Conservation (phyloP, 2,113 vertebrate species). For the Accipiter cooperii region DNA sequence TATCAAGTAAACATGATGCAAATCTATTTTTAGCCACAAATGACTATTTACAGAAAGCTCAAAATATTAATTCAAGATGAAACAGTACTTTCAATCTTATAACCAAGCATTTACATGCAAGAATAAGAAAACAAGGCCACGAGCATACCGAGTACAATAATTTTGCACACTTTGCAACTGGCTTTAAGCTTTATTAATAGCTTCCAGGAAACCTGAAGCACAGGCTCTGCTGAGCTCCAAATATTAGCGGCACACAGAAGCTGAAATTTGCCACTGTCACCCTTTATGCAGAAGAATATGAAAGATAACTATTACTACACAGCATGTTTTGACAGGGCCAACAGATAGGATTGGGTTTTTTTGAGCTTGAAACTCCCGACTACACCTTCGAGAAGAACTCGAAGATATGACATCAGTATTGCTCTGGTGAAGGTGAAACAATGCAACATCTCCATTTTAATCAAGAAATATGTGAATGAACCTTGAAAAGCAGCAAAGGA, state of each 20-base stretch:
- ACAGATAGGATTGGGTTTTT: background rate
- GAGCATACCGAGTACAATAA: background rate
- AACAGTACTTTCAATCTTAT: background rate
- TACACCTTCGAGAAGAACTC: background rate
- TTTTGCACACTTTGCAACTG: background rate
- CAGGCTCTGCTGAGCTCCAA: background rate
- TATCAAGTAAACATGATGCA: background rate
- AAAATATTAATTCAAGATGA: background rate
- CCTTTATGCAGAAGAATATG: background rate
- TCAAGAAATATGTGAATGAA: background rate
- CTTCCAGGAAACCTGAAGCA: background rate
- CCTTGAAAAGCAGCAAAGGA: background rate
- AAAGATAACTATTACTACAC: background rate
- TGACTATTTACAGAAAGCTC: background rate
- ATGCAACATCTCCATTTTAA: background rate
- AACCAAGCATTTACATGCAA: background rate
- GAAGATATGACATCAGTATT: background rate
- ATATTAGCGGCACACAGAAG: background rate
- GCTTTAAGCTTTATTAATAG: background rate
- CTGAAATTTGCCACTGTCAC: background rate
- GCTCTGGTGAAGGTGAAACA: background rate
- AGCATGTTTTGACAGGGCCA: background rate
- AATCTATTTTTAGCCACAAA: background rate
- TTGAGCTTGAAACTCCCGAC: background rate
- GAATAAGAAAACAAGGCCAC: background rate